A percentile compares a stretch with the other conserved stretches of the same genome.
Conservation (phyloP, 2,888 invertebrate genomes). For the Macrosoma leucophasiata region DNA sequence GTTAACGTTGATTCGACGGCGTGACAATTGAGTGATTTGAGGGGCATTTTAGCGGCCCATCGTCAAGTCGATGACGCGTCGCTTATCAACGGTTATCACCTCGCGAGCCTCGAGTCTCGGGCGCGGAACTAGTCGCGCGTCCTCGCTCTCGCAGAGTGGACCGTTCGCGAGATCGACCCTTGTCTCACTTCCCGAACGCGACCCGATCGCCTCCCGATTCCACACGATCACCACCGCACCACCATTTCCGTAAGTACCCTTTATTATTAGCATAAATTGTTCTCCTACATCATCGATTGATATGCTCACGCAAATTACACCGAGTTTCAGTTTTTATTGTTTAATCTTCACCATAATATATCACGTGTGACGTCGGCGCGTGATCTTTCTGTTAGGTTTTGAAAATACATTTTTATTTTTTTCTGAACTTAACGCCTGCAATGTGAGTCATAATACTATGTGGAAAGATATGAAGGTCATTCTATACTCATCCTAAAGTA, state of each 20-base stretch:
- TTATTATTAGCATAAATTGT: conserved; percentile 11
- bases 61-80: conserved; percentile 46
- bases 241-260: conserved; percentile 20
- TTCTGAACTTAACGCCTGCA: conserved; percentile 27
- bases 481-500: conserved; percentile 35
- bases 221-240: conserved; percentile 16
- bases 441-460: conserved; percentile 30
- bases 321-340: conserved; percentile 15
- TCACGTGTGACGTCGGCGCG: conserved; percentile 24
- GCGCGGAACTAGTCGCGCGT: conserved; percentile 54
- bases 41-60: conserved; percentile 32
- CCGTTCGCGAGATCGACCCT: too few relatives aligned
- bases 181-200: conserved; percentile 30
- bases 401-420: conserved; percentile 26
- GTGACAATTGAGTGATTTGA: conserved; percentile 14
- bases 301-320: conserved; percentile 3
- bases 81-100: conserved; percentile 70
- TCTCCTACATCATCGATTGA: conserved; percentile 14
- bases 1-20: too few relatives aligned
- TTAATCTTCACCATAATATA: conserved; percentile 20
- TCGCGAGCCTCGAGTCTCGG: conserved; percentile 46
- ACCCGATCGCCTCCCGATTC: conserved; percentile 20
- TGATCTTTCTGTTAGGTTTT: conserved; percentile 31
- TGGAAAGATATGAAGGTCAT: conserved; percentile 33
- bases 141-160: conserved; percentile 47